These are phyloP conservation scores for Patella depressa DNA, from an alignment of 2,888 invertebrate genomes.

Conservation along the genomic window DNA sequence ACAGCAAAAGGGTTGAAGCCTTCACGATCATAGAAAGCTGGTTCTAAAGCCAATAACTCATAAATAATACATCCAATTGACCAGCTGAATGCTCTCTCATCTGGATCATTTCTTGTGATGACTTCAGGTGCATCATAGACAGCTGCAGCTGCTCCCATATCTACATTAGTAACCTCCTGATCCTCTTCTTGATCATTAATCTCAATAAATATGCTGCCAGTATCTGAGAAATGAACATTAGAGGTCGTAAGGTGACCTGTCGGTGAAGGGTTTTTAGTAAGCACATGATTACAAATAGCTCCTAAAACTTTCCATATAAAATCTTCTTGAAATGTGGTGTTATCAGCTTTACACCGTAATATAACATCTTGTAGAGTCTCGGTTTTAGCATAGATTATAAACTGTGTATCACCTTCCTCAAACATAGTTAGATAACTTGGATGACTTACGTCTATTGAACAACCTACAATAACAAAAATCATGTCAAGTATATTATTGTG, in stretches of 20 bases:
- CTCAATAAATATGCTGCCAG: conserved; percentile 35
- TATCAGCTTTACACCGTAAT: conserved; percentile 26
- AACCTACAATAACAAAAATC: conserved; percentile 12
- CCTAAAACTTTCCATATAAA: conserved; percentile 42
- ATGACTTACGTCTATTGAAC: conserved; percentile 23
- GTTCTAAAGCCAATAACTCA: conserved; percentile 51
- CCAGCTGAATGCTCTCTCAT: conserved; percentile 47
- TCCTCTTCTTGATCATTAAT: neutral
- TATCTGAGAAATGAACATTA: conserved; percentile 28
- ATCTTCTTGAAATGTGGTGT: conserved; percentile 31
- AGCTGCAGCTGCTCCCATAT: conserved; percentile 31
- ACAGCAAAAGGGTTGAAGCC: conserved; percentile 46
- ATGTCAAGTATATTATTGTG: neutral
- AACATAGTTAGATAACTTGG: conserved; percentile 40
- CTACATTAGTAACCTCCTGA: conserved; percentile 19
- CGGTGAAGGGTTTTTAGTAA: conserved; percentile 20
- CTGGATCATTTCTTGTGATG: conserved; percentile 36
- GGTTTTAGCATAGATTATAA: conserved; percentile 38
- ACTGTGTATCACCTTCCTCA: conserved; percentile 35
- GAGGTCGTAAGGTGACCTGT: conserved; percentile 31
- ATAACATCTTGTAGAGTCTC: conserved; percentile 41
- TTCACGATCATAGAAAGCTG: conserved; percentile 46
- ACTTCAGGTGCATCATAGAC: conserved; percentile 54
- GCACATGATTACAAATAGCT: conserved; percentile 28
- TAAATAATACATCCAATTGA: conserved; percentile 51